These are phyloP conservation scores for Clamator glandarius DNA, from an alignment of 2,797 vertebrate genomes.

Conservation along the genomic window DNA sequence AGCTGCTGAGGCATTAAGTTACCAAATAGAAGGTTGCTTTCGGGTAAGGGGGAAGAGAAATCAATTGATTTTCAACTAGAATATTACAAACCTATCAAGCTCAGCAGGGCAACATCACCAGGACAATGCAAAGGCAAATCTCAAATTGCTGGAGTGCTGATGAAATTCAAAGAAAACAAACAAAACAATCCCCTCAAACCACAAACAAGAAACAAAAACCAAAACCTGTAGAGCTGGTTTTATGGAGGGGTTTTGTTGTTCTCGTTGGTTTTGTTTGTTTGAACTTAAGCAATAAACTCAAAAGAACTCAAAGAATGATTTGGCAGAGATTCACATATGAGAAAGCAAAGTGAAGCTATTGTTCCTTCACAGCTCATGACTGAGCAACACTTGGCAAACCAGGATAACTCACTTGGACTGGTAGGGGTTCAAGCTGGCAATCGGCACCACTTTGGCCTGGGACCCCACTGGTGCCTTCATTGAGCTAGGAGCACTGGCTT, in stretches of 20 bases:
- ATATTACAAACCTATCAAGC: slow-evolving; percentile 29
- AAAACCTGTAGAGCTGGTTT: background rate
- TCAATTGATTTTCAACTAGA: slow-evolving; percentile 32
- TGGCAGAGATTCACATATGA: background rate
- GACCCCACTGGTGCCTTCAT: slow-evolving; percentile 84
- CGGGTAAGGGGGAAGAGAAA: background rate
- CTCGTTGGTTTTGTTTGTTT: background rate
- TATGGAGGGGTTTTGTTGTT: background rate
- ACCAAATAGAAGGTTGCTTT: slow-evolving; percentile 27
- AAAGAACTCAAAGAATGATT: background rate
- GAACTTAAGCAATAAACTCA: background rate
- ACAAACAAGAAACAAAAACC: background rate
- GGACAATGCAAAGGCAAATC: slow-evolving; percentile 15
- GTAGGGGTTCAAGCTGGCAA: slow-evolving; percentile 95
- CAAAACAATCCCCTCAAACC: background rate
- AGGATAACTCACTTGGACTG: slow-evolving; percentile 91
- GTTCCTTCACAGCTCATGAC: background rate
- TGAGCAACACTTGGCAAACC: background rate
- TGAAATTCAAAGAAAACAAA: background rate
- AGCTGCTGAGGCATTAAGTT: slow-evolving; percentile 52
- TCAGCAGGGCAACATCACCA: background rate
- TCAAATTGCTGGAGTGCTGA: background rate
- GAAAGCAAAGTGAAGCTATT: background rate
- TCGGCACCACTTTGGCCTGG: slow-evolving; percentile 91
- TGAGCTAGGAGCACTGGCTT: slow-evolving; percentile 62